Percentiles rank a stretch among this genome's conserved stretches.
These are phyloP conservation scores for Leistus spinibarbis DNA, from an alignment of 2,888 invertebrate genomes.

Conservation along the genomic window DNA sequence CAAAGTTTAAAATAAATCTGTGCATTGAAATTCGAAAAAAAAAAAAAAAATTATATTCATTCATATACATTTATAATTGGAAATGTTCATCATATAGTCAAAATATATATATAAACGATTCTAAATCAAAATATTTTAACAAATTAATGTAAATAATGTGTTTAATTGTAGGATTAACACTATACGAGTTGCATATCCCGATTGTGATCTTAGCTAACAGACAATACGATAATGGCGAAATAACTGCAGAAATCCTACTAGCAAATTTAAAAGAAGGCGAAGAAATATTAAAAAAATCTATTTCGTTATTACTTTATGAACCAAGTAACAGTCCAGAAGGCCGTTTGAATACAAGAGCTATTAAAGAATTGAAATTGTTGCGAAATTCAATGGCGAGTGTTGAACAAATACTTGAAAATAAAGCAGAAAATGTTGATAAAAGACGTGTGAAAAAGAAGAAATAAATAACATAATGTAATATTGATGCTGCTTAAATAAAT, in stretches of 20 bases:
- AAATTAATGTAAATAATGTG: too few relatives aligned
- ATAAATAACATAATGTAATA: slow-evolving; percentile 44
- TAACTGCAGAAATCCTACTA: slow-evolving; percentile 62
- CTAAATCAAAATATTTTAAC: too few relatives aligned
- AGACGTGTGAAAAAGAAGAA: slow-evolving; percentile 44
- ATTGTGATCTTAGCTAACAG: slow-evolving; percentile 69
- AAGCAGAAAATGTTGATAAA: slow-evolving; percentile 53
- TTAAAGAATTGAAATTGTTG: slow-evolving; percentile 67
- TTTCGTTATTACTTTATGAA: slow-evolving; percentile 73
- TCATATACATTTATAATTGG: background rate
- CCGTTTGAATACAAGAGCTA: slow-evolving; percentile 69
- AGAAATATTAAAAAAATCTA: slow-evolving; percentile 64
- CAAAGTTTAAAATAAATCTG: too few relatives aligned
- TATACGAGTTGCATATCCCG: slow-evolving; percentile 77
- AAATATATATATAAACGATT: too few relatives aligned
- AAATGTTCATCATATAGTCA: too few relatives aligned
- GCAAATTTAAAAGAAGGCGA: slow-evolving; percentile 65
- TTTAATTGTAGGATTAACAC: slow-evolving; percentile 65
- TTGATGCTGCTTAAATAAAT: background rate
- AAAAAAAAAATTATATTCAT: background rate
- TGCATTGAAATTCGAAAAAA: background rate
- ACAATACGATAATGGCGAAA: slow-evolving; percentile 65
- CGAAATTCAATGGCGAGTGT: slow-evolving; percentile 59
- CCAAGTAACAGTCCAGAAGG: slow-evolving; percentile 76
- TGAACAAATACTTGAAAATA: slow-evolving; percentile 55